Base-by-base conservation (phyloP, 2,113 vertebrate species). In the Anser cygnoides region DNA sequence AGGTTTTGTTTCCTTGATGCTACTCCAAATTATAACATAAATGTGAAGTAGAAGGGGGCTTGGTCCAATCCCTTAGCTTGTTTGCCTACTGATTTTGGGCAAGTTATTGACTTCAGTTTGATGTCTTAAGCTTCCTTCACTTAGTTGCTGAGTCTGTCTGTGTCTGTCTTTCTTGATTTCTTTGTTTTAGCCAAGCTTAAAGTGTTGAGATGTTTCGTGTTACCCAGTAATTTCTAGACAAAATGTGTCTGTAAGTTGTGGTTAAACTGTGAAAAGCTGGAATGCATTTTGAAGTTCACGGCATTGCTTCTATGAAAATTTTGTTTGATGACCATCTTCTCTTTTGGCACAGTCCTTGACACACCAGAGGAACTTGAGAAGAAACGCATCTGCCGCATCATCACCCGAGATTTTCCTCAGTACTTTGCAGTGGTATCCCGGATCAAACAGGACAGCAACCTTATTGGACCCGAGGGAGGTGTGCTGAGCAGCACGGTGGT, bases 391-490 rank as follows among this genome's bases (percentile, higher is more conserved):
- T 99, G 99, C 91, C 99, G 99, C 50, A 99, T 99, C 97, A 99
- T 99, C 95, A 99, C 99, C 9, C 98, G 99, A 20, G 99, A 99
- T 96, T 99, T 99, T 96, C 99, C 99, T 8, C 99, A 99, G 81
- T 99, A 99, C 97, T 99, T 99, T 39, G 99, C 99, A 0, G 99
- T 99, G 90, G 99, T 99, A 78, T 99, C 99, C 0, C 98, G 99
- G 8, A 97, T 99, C 96, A 99, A 99, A 84, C 99, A 99, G 97
- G 99, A 99, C 98, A 99, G 98, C 94, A 99, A 99, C 96, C 98
- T 99, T 57, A 99, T 99, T 37, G 99, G 99, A n/a, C 99, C 99
- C 0, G 99, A 99, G 90, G 99, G 99, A 9, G 99, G 99, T 2
- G 98, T 99, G 92, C 98, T 99, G 82, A 99, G 99, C 97, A 99